Conservation (phyloP, 2,888 invertebrate genomes). For the Raillietiella orientalis region DNA sequence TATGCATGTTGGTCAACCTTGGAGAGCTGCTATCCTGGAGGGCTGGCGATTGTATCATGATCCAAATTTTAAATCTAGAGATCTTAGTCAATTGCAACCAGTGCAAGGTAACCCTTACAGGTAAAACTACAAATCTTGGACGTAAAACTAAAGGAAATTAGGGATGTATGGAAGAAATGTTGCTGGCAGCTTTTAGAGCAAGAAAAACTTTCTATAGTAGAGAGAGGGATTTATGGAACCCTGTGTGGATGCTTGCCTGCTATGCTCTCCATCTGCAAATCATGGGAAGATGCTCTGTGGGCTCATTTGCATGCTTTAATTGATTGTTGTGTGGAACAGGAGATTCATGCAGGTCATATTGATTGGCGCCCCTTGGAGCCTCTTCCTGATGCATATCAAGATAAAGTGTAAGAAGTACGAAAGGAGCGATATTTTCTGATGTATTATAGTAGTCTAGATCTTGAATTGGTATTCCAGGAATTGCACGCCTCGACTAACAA, state of each 20-base stretch:
- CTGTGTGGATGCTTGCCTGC: constrained; percentile 51
- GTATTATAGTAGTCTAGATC: constrained; percentile 26
- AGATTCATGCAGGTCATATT: too few species aligned
- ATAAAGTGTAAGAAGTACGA: too few species aligned
- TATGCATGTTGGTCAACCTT: constrained; percentile 54
- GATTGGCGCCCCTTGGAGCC: too few species aligned
- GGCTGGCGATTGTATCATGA: constrained; percentile 71
- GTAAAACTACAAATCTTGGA: constrained; percentile 13
- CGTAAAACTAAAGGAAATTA: constrained; percentile 5
- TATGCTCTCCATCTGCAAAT: constrained; percentile 34
- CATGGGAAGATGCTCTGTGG: constrained; percentile 76
- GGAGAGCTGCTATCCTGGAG: constrained; percentile 62
- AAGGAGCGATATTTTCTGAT: too few species aligned
- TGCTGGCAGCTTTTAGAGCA: constrained; percentile 20
- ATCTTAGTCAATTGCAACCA: constrained; percentile 16
- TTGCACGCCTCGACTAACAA: constrained; percentile 25
- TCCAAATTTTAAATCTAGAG: constrained; percentile 26
- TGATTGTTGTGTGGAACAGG: constrained; percentile 50
- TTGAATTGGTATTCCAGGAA: constrained; percentile 31
- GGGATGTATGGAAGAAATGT: constrained; percentile 21
- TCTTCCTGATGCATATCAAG: too few species aligned
- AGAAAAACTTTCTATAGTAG: constrained; percentile 10
- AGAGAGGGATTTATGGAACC: constrained; percentile 32
- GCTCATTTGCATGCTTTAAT: constrained; percentile 46
- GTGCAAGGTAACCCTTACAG: constrained; percentile 51